Conservation (phyloP, 92 coral and sea anemone species). For the Diadumene lineata region DNA sequence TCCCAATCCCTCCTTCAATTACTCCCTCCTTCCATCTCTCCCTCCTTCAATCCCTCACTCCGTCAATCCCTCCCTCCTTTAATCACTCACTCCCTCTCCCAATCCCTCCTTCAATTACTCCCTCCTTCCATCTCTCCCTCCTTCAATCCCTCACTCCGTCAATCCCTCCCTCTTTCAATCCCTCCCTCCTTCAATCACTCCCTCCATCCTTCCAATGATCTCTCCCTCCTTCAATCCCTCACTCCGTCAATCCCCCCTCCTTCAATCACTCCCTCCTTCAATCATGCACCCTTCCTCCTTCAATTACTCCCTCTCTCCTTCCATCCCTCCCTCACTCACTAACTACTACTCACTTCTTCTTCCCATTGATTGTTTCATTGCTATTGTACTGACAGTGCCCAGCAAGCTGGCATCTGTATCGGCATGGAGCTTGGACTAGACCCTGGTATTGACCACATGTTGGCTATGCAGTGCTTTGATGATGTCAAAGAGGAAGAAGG, state of each 20-base stretch:
- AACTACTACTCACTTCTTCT: no score
- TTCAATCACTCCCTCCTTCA: not conserved
- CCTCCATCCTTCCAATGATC: not conserved
- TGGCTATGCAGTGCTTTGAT: constrained; percentile 98
- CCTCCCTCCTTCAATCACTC: not conserved
- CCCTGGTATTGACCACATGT: constrained; percentile 98
- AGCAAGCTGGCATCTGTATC: constrained; percentile 86
- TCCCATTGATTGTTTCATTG: no score
- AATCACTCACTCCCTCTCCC: no score
- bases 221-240: constrained; percentile 12
- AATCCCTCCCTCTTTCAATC: no score
- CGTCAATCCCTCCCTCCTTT: no score
- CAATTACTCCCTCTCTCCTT: not conserved
- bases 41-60: no score
- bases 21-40: no score
- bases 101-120: no score
- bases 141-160: constrained; percentile 8
- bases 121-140: no score
- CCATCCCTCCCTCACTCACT: not conserved
- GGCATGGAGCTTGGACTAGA: constrained; percentile 94
- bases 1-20: no score
- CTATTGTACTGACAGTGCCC: constrained; percentile 54
- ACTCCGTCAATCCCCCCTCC: constrained; percentile 1
- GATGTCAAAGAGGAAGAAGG: constrained; percentile 89
- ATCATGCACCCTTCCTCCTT: not conserved